Percentiles rank a stretch among this genome's conserved stretches.
Conservation (phyloP, 2,888 invertebrate genomes). For the Parnassius apollo region DNA sequence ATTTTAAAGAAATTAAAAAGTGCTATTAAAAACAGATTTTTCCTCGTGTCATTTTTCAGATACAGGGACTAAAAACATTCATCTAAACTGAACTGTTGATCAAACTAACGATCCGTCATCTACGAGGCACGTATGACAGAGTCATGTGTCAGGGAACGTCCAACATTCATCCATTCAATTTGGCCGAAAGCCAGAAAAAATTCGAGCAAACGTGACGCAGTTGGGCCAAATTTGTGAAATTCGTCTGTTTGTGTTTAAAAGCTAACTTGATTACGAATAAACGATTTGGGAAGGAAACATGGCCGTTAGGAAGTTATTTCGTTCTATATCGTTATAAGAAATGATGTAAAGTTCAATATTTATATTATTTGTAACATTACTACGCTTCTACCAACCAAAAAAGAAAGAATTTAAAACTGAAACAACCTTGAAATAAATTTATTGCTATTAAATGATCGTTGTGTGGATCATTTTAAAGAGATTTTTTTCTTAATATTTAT, state of each 20-base stretch:
- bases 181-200: conserved; percentile 62
- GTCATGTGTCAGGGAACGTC: conserved; percentile 38
- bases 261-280: neutral
- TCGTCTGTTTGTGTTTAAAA: conserved; percentile 3
- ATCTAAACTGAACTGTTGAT: conserved; percentile 22
- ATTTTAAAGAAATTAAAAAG: too few species aligned
- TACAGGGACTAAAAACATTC: conserved; percentile 12
- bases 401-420: too few species aligned
- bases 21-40: neutral
- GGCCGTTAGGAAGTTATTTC: too few species aligned
- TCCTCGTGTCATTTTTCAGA: neutral
- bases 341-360: too few species aligned
- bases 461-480: too few species aligned
- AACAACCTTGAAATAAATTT: too few species aligned
- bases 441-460: too few species aligned
- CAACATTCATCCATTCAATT: conserved; percentile 55
- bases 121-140: conserved; percentile 50
- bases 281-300: neutral
- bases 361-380: too few species aligned
- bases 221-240: conserved; percentile 18
- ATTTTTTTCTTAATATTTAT: too few species aligned
- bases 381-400: too few species aligned
- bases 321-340: too few species aligned
- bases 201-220: conserved; percentile 47
- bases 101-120: conserved; percentile 40